A percentile compares a stretch with the other conserved stretches of the same genome.
Conservation (phyloP, 2,797 vertebrate genomes). For the Scolopax rusticola region DNA sequence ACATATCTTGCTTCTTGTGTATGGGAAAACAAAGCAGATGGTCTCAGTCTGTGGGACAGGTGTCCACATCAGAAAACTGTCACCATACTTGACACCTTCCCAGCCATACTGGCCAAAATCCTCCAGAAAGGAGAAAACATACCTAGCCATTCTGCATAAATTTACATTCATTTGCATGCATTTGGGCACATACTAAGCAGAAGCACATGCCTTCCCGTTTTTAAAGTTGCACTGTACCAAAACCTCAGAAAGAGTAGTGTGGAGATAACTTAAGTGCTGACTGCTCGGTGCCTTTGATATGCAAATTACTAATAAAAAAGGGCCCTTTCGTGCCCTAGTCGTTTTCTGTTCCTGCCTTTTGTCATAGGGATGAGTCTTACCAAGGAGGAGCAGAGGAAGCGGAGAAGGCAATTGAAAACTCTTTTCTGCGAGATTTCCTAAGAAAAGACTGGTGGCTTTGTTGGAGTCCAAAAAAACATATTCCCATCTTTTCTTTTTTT, state of each 20-base stretch:
- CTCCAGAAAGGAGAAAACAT: conserved; percentile 29
- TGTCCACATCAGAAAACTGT: conserved; percentile 70
- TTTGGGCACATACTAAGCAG: neutral
- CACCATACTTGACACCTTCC: conserved; percentile 50
- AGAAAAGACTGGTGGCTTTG: neutral
- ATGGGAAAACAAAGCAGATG: conserved; percentile 64
- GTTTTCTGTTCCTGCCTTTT: neutral
- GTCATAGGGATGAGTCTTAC: neutral
- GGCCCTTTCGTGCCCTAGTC: neutral
- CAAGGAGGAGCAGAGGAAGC: neutral
- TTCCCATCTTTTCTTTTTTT: neutral
- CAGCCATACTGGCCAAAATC: conserved; percentile 57
- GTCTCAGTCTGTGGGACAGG: conserved; percentile 70
- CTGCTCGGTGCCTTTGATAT: neutral
- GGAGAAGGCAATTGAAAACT: neutral
- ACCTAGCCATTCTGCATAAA: conserved; percentile 57
- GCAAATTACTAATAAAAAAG: neutral
- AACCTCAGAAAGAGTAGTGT: neutral
- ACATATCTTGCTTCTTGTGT: neutral
- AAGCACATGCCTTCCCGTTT: conserved; percentile 22
- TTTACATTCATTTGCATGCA: conserved; percentile 63
- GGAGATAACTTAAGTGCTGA: neutral
- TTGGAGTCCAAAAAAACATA: neutral
- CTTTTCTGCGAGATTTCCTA: neutral
- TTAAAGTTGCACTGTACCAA: neutral